Evolutionary conservation across 2,888 invertebrate genomes (phyloP).

Genomic region (Drosophila algonquin): DNA sequence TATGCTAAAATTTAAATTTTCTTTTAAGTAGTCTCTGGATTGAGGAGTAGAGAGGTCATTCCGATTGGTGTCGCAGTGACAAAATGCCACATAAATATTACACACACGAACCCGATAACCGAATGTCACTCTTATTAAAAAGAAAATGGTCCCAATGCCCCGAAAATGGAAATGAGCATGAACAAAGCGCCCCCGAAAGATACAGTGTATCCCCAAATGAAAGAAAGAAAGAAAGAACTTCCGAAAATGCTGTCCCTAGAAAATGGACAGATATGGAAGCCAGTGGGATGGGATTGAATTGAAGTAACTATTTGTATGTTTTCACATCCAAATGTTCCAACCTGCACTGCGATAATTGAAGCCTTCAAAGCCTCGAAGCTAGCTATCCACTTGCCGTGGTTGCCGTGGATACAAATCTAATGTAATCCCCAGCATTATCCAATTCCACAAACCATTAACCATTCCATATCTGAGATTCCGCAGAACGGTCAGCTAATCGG

Average conservation of each 20-base stretch:
- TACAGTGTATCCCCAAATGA: constrained; percentile 16
- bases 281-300: constrained; percentile 18
- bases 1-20: constrained; percentile 77
- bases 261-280: constrained; percentile 12
- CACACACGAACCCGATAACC: constrained; percentile 58
- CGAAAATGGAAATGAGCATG: constrained; percentile 37
- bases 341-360: background rate
- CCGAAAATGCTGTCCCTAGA: constrained; percentile 48
- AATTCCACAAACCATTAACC: constrained; percentile 46
- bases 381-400: background rate
- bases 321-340: too few relatives aligned
- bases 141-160: constrained; percentile 35
- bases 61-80: constrained; percentile 62
- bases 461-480: constrained; percentile 51
- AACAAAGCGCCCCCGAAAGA: constrained; percentile 35
- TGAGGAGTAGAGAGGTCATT: constrained; percentile 56
- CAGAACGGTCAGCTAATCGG: constrained; percentile 64
- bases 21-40: constrained; percentile 56
- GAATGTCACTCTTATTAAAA: constrained; percentile 72
- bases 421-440: constrained; percentile 39
- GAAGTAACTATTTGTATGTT: too few relatives aligned
- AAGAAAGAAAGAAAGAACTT: constrained; percentile 49
- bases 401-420: constrained; percentile 22
- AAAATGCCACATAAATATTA: constrained; percentile 75
- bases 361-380: background rate